Evolutionary conservation across 2,113 vertebrate species (phyloP).

Genomic region (Aptenodytes patagonicus): DNA sequence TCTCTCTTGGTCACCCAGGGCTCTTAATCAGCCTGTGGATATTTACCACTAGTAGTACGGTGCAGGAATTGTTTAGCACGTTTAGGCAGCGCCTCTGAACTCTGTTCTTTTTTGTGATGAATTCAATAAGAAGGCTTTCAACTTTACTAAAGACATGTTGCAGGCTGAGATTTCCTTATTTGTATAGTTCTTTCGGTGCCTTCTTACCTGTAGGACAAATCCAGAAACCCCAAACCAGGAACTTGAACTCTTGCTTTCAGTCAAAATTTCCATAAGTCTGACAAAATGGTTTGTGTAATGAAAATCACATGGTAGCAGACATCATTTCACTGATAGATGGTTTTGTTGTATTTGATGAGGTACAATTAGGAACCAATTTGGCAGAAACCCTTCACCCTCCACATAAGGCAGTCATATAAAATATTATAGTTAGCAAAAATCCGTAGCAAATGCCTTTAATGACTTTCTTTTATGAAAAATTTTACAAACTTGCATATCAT

Average conservation of each 20-base stretch:
- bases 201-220: neutral
- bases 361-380: neutral
- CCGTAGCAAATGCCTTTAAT: neutral
- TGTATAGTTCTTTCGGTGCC: neutral
- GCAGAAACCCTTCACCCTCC: neutral
- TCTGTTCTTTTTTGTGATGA: neutral
- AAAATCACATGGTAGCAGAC: neutral
- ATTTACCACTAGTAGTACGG: neutral
- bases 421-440: neutral
- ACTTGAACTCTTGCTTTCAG: neutral
- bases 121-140: neutral
- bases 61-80: neutral
- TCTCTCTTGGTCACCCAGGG: neutral
- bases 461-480: neutral
- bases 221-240: neutral
- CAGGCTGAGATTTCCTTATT: neutral
- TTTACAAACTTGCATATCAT: accelerated
- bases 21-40: neutral
- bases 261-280: neutral
- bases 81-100: neutral
- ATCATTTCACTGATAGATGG: neutral
- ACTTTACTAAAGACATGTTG: neutral
- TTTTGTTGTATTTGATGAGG: neutral
- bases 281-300: neutral
- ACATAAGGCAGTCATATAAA: neutral